These are phyloP conservation scores for Alloscopus bannaensis DNA, from an alignment of 2,888 invertebrate genomes.

Conservation along the genomic window DNA sequence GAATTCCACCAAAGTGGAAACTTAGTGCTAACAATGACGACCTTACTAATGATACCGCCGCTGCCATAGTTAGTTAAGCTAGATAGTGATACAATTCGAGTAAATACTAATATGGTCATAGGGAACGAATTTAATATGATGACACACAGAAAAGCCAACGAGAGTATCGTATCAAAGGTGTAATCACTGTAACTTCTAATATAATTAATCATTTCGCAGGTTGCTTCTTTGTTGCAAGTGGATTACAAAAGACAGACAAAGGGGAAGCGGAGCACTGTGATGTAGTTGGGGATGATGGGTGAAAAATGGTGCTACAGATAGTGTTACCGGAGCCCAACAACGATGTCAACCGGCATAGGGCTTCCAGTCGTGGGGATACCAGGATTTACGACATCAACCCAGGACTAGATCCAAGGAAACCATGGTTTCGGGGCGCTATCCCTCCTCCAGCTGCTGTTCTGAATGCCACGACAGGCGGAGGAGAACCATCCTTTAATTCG, in stretches of 20 bases:
- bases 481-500: slow-evolving; percentile 71
- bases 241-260: slow-evolving; percentile 2
- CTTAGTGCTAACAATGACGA: too few species aligned
- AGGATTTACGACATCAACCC: slow-evolving; percentile 52
- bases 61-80: too few species aligned
- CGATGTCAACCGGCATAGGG: slow-evolving; percentile 69
- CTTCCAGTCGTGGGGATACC: slow-evolving; percentile 55
- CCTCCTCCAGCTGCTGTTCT: slow-evolving; percentile 40
- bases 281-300: slow-evolving; percentile 73
- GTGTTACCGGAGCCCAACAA: slow-evolving; percentile 74
- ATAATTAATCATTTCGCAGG: too few species aligned
- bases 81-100: too few species aligned
- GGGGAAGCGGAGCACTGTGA: slow-evolving; percentile 2
- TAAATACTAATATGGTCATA: too few species aligned
- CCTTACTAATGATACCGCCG: too few species aligned
- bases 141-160: too few species aligned
- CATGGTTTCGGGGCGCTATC: slow-evolving; percentile 51
- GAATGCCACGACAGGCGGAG: slow-evolving; percentile 17
- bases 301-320: slow-evolving; percentile 76
- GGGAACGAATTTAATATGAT: too few species aligned
- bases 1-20: too few species aligned
- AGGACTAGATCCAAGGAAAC: slow-evolving; percentile 55
- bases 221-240: not conserved
- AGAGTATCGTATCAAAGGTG: too few species aligned
- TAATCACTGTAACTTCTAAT: too few species aligned